These are phyloP conservation scores for Sinocyclocheilus anophthalmus DNA, from an alignment of 2,113 vertebrate genomes.

Conservation along the genomic window DNA sequence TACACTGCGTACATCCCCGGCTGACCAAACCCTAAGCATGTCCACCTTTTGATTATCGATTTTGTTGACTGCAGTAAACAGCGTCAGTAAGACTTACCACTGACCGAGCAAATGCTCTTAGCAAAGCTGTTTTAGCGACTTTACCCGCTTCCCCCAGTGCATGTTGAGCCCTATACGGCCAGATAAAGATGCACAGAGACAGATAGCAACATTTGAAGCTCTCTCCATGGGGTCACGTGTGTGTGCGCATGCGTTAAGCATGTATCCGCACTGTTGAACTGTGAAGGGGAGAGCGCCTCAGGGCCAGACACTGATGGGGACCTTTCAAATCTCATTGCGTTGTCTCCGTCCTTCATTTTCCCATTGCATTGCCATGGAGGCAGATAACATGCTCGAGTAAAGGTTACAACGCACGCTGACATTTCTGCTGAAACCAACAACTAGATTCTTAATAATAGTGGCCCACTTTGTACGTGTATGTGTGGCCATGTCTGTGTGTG, in stretches of 20 bases:
- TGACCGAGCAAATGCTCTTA: not conserved
- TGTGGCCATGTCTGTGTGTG: constrained; percentile 35
- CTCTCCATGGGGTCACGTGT: not conserved
- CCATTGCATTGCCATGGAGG: constrained; percentile 66
- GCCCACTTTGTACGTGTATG: constrained; percentile 39
- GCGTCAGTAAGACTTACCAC: constrained; percentile 12
- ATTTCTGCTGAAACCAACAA: constrained; percentile 75
- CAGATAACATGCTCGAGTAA: constrained; percentile 77
- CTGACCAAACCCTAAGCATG: not conserved
- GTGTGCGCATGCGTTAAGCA: constrained; percentile 4
- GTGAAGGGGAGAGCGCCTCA: constrained; percentile 69
- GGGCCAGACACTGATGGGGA: constrained; percentile 71
- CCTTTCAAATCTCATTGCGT: constrained; percentile 79
- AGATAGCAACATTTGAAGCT: constrained; percentile 16
- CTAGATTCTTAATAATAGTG: constrained; percentile 61
- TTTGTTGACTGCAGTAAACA: constrained; percentile 20
- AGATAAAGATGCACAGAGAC: constrained; percentile 19
- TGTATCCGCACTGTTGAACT: constrained; percentile 70
- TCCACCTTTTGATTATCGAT: constrained; percentile 4
- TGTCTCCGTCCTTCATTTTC: constrained; percentile 60
- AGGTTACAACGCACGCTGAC: constrained; percentile 78
- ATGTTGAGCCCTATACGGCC: not conserved
- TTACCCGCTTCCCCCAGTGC: not conserved
- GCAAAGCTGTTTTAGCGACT: not conserved
- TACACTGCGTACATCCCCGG: not conserved